Percentiles rank a stretch among this genome's conserved stretches.
phyloP scores from a whole-genome alignment of 2,888 invertebrate species.

The Clistopyga incitator region DNA sequence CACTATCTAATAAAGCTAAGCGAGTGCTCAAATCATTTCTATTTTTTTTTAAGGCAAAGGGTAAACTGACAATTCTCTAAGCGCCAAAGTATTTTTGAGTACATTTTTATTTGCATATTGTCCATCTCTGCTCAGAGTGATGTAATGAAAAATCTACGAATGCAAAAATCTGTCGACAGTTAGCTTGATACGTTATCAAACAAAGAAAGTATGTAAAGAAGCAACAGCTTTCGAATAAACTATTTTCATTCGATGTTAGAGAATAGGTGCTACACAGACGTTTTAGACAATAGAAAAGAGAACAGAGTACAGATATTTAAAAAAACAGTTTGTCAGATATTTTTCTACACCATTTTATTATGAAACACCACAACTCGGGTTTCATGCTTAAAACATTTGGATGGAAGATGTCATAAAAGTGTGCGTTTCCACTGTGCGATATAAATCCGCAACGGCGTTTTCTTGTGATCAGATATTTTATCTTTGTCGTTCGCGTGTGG shows the following conservation, averaged over 20 bases:
- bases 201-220: neutral
- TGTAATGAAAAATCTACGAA: neutral
- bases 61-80: too few species aligned
- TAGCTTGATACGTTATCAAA: neutral
- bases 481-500: neutral
- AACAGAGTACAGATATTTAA: constrained; percentile 38
- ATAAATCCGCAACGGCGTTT: constrained; percentile 2
- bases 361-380: constrained; percentile 14
- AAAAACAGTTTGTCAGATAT: constrained; percentile 49
- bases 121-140: neutral
- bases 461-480: constrained; percentile 1
- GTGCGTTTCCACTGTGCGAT: neutral
- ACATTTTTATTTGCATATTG: too few species aligned
- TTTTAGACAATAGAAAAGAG: constrained; percentile 5
- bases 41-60: too few species aligned
- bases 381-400: neutral
- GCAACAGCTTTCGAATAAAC: constrained; percentile 8
- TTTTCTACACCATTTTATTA: constrained; percentile 55
- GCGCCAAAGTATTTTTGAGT: too few species aligned
- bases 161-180: neutral
- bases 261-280: constrained; percentile 18
- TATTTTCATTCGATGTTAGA: constrained; percentile 8
- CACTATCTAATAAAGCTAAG: neutral
- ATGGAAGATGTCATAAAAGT: neutral
- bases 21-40: too few species aligned